Evolutionary conservation across 1,140 invertebrate genomes (phyloP).

Genomic region (Drosophila parvula): DNA sequence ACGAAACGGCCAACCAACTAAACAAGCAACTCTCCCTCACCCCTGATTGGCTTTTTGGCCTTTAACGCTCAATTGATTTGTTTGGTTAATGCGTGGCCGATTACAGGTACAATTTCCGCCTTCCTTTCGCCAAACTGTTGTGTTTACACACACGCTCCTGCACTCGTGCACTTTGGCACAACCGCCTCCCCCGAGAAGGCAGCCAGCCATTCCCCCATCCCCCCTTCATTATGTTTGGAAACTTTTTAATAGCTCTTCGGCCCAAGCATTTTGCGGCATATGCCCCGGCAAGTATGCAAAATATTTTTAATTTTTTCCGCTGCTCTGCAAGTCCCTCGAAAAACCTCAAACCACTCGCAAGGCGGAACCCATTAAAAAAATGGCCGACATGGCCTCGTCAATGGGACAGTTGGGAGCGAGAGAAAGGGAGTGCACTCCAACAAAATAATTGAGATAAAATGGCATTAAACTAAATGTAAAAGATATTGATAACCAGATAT

Average conservation of each 20-base stretch:
- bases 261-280: slow-evolving; percentile 49
- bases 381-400: slow-evolving; percentile 62
- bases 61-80: slow-evolving; percentile 78
- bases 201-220: no score
- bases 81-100: slow-evolving; percentile 59
- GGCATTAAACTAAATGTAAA: no score
- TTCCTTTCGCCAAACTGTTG: slow-evolving; percentile 40
- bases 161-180: not conserved
- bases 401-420: slow-evolving; percentile 69
- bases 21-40: no score
- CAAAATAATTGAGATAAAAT: not conserved
- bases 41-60: slow-evolving; percentile 38
- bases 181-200: no score
- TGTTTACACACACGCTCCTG: slow-evolving; percentile 13
- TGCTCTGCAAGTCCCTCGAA: slow-evolving; percentile 1
- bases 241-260: slow-evolving; percentile 74
- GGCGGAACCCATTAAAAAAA: slow-evolving; percentile 73
- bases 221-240: slow-evolving; percentile 36
- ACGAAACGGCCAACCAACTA: not conserved
- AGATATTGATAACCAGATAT: no score
- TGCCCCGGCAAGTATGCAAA: slow-evolving; percentile 53
- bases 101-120: slow-evolving; percentile 67
- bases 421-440: slow-evolving; percentile 5
- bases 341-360: slow-evolving; percentile 12
- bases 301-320: slow-evolving; percentile 61